Percentiles rank a stretch among this genome's conserved stretches.
phyloP scores from a whole-genome alignment of 2,113 vertebrate species.

The Caracal caracal region DNA sequence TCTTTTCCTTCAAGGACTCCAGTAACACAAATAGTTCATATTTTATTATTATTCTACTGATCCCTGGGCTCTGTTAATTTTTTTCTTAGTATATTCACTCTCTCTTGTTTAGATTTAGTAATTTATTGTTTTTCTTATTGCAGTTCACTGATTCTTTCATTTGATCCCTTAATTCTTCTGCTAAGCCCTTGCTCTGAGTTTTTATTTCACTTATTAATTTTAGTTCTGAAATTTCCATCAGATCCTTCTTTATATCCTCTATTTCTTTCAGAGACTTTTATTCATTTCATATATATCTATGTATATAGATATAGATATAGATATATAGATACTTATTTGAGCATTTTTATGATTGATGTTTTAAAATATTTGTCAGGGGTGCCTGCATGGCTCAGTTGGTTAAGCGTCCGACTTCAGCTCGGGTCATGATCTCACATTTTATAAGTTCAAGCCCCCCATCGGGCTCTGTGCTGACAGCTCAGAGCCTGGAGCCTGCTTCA shows the following conservation, averaged over 20 bases:
- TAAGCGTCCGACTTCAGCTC: background rate
- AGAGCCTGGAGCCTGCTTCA: too few relatives aligned
- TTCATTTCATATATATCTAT: background rate
- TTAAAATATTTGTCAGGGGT: background rate
- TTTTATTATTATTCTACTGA: background rate
- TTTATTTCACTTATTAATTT: background rate
- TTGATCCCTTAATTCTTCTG: background rate
- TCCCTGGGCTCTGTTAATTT: background rate
- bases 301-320: too few relatives aligned
- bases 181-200: background rate
- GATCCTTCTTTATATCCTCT: background rate
- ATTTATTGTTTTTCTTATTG: background rate
- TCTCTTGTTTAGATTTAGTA: background rate
- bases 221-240: background rate
- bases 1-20: background rate
- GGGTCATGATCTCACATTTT: background rate
- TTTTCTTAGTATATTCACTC: background rate
- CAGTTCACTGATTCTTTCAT: background rate
- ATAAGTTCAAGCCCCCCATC: background rate
- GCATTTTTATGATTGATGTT: background rate
- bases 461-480: background rate
- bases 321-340: too few relatives aligned
- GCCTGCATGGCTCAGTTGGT: background rate
- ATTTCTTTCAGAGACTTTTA: background rate
- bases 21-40: background rate